Conservation (phyloP, 2,113 vertebrate genomes). For the Pygoscelis adeliae region DNA sequence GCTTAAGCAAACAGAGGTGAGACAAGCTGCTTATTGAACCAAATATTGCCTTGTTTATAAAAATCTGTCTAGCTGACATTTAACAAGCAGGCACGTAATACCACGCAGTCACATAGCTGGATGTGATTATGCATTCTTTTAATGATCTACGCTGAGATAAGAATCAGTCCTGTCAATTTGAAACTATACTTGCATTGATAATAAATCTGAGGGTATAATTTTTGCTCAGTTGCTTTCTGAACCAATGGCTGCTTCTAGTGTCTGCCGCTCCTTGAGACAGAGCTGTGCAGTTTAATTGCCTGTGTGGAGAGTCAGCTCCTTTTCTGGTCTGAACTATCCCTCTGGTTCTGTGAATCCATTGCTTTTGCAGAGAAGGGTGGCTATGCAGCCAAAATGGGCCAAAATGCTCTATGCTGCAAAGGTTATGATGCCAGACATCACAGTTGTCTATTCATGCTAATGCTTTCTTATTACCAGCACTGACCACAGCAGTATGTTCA, state of each 20-base stretch:
- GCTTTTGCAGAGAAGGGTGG: not conserved
- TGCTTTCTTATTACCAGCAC: not conserved
- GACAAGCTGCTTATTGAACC: not conserved
- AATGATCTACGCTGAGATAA: not conserved
- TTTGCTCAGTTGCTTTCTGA: not conserved
- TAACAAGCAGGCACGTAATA: not conserved
- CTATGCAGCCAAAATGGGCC: not conserved
- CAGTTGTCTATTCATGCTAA: not conserved
- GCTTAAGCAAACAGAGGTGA: constrained; percentile 31
- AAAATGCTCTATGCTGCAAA: not conserved
- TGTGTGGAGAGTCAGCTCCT: not conserved
- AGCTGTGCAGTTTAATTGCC: not conserved
- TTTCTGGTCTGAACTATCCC: not conserved
- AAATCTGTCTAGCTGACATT: not conserved
- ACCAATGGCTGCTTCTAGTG: not conserved
- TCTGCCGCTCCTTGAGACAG: not conserved
- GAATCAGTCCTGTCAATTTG: not conserved
- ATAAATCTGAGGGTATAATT: not conserved
- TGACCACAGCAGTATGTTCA: not conserved
- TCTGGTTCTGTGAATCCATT: not conserved
- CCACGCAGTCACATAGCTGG: not conserved
- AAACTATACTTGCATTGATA: not conserved
- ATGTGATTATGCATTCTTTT: not conserved
- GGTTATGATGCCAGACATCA: not conserved
- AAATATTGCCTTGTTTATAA: not conserved